Percentiles rank a stretch among this genome's conserved stretches.
Evolutionary conservation across 2,888 invertebrate genomes (phyloP).

Genomic region (Ochropacha duplaris): DNA sequence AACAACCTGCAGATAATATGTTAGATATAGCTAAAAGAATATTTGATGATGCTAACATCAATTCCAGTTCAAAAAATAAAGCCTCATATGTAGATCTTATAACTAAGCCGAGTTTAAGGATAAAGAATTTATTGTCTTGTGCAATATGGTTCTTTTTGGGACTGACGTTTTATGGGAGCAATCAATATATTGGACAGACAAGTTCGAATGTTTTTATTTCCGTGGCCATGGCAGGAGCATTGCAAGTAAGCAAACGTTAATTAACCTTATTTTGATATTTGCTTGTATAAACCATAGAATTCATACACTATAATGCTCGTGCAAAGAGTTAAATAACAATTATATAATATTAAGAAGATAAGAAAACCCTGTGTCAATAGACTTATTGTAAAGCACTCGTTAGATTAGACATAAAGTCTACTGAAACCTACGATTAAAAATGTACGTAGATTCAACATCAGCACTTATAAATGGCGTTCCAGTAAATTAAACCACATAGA

Average conservation of each 20-base stretch:
- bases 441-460: background rate
- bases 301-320: background rate
- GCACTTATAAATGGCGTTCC: background rate
- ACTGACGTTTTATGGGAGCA: slow-evolving; percentile 90
- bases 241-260: slow-evolving; percentile 39
- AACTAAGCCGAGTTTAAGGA: slow-evolving; percentile 81
- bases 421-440: background rate
- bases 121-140: slow-evolving; percentile 85
- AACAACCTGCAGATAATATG: background rate
- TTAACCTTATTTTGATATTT: background rate
- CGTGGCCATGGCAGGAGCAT: slow-evolving; percentile 83
- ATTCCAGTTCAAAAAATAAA: slow-evolving; percentile 36
- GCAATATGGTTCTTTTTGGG: slow-evolving; percentile 90
- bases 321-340: background rate
- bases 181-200: slow-evolving; percentile 89
- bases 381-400: background rate
- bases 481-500: too few relatives aligned
- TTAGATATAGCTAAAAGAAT: background rate
- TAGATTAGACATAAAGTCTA: background rate
- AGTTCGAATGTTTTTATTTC: slow-evolving; percentile 90
- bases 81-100: slow-evolving; percentile 84
- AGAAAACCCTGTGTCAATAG: background rate
- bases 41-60: slow-evolving; percentile 59
- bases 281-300: background rate
- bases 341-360: background rate